phyloP scores from a whole-genome alignment of 2,888 invertebrate genomes.

The Drepanosiphum platanoidis region DNA sequence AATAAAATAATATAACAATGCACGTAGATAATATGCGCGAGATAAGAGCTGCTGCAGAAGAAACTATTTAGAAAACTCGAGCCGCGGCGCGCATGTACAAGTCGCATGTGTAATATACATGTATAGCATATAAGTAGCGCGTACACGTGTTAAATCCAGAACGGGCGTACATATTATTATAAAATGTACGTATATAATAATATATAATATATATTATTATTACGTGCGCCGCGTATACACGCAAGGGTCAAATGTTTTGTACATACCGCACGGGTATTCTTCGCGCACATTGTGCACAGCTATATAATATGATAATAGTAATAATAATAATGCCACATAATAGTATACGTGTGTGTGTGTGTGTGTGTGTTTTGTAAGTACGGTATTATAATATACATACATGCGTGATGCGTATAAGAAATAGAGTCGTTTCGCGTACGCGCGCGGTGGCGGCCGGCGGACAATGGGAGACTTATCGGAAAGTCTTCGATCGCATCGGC shows the following conservation, averaged over 20 bases:
- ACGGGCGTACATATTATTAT: neutral
- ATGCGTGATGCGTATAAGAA: neutral
- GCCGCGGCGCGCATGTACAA: neutral
- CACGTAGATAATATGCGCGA: constrained; percentile 21
- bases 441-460: neutral
- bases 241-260: constrained; percentile 26
- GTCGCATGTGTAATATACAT: too few relatives aligned
- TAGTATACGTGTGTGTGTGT: neutral
- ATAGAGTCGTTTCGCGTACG: constrained; percentile 44
- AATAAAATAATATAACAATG: constrained; percentile 26
- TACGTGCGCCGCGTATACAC: neutral
- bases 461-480: constrained; percentile 5
- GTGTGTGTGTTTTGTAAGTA: neutral
- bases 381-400: neutral
- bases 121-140: constrained; percentile 11
- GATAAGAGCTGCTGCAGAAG: constrained; percentile 23
- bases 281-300: constrained; percentile 10
- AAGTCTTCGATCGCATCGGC: neutral
- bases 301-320: too few relatives aligned
- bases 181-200: neutral
- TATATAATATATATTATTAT: neutral
- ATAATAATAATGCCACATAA: neutral
- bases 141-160: constrained; percentile 35
- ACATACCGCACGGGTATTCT: neutral
- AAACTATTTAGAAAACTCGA: constrained; percentile 44